A percentile compares a stretch with the other conserved stretches of the same genome.
These are phyloP conservation scores for Sebastes kiyomatsui DNA, from an alignment of 2,797 vertebrate species.

Conservation along the genomic window DNA sequence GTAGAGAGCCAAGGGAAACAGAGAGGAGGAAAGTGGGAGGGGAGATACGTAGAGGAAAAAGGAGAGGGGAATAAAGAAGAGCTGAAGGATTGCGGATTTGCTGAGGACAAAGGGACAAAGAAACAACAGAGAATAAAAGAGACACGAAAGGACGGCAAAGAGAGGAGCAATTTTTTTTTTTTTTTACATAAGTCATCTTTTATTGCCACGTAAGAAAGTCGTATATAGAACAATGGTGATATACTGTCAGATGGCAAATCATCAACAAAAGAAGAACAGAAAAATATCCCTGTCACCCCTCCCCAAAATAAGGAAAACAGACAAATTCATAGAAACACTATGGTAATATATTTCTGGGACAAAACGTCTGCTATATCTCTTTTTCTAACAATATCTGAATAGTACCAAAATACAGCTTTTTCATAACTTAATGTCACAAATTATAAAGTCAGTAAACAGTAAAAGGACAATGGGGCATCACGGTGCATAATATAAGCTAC, in stretches of 20 bases:
- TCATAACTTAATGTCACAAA: conserved; percentile 78
- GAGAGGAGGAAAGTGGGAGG: conserved; percentile 2
- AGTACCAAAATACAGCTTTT: conserved; percentile 83
- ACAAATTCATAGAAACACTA: conserved; percentile 80
- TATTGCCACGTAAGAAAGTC: conserved; percentile 99
- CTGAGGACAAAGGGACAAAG: conserved; percentile 19
- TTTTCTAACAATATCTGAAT: conserved; percentile 77
- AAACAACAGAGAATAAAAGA: conserved; percentile 25
- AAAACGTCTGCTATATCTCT: conserved; percentile 77
- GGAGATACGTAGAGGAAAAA: background rate
- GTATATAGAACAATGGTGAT: conserved; percentile 96
- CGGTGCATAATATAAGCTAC: conserved; percentile 80
- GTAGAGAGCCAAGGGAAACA: conserved; percentile 1
- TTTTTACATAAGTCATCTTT: conserved; percentile 86
- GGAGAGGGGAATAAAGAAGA: background rate
- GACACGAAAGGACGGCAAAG: conserved; percentile 38
- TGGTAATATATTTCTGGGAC: conserved; percentile 76
- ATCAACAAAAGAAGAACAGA: conserved; percentile 85
- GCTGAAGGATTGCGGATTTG: conserved; percentile 7
- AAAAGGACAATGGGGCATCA: conserved; percentile 74
- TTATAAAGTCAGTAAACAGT: conserved; percentile 75
- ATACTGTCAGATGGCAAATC: conserved; percentile 90
- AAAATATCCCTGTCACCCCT: conserved; percentile 73
- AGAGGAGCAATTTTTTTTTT: conserved; percentile 41
- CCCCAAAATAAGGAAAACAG: conserved; percentile 80